Evolutionary conservation across 2,888 invertebrate species (phyloP), one percentile per base, ranked within the genome.

Genomic region (Eupithecia abbreviata): DNA sequence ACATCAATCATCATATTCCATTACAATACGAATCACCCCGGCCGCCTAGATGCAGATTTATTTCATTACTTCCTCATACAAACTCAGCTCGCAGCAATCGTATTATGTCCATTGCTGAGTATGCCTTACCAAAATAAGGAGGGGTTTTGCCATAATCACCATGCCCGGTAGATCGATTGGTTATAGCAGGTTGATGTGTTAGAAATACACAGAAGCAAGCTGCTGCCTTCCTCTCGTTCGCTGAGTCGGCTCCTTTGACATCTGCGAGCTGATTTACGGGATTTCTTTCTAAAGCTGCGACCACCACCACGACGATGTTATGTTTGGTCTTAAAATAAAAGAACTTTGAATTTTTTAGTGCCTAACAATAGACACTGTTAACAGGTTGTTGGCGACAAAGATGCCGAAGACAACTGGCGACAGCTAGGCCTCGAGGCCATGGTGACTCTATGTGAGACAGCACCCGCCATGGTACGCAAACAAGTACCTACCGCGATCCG

Each of bases 401-500:
- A 97, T 51, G 96, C 97, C 55, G 96, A 97, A 79, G 97, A 98
- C 88, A 97, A 97, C 77, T 98, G 98, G 97, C 96, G 98, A 43
- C 99, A 99, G 89, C 95, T 99, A 77, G 97, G 98, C 0, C 94
- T 99, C 58, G 99, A 99, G 93, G 97, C 98, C 13, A 95, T 97
- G 93, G 97, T 98, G 79, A 96, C 96, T 3, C 93, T 99, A 81
- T 97, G 99, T 68, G 99, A 99, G 95, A 98, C 98, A 49, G 98
- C 99, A 7, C 98, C 99, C 0, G 98, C 99, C 4, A 99, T 99
- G 98, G 97, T 99, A 65, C 97, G 99, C 77, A 99, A 99, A 92
- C 97, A 97, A 81, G 98, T 98, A 15, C 96, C 96, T 49, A 97
- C 97, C 88, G 98, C 98, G 82, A 96, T 99, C 80, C 96, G 97